Percentiles rank a stretch among this genome's conserved stretches.
phyloP scores from a whole-genome alignment of 2,888 invertebrate genomes.

The Villa cingulata region DNA sequence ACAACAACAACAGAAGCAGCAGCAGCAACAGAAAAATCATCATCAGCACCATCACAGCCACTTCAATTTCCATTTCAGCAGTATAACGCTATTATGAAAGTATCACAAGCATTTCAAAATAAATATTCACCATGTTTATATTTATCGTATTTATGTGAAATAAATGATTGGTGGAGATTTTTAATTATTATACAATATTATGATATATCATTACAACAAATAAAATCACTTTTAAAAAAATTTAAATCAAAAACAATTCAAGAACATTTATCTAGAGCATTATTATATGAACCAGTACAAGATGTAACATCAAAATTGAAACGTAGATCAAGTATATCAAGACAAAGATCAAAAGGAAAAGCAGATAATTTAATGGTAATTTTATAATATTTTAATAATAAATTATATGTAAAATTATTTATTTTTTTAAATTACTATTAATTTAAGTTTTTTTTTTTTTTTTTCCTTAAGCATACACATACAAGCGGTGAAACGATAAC shows the following conservation, averaged over 20 bases:
- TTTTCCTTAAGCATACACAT: background rate
- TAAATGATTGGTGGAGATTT: conserved; percentile 57
- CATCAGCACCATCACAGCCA: too few relatives aligned
- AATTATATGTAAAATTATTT: too few relatives aligned
- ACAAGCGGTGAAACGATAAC: conserved; percentile 18
- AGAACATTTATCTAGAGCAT: conserved; percentile 27
- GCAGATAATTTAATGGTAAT: conserved; percentile 3
- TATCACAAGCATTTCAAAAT: conserved; percentile 21
- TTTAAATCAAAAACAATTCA: conserved; percentile 25
- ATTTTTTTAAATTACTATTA: background rate
- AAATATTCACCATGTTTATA: conserved; percentile 30
- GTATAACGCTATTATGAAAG: conserved; percentile 27
- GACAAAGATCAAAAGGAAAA: conserved; percentile 14
- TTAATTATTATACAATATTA: conserved; percentile 54
- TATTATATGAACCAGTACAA: conserved; percentile 21
- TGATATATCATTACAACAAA: conserved; percentile 45
- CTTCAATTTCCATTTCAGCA: conserved; percentile 27
- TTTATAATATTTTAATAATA: background rate
- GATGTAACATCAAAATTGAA: conserved; percentile 11
- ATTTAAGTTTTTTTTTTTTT: background rate
- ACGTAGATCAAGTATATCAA: conserved; percentile 16
- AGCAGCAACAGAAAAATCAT: too few relatives aligned
- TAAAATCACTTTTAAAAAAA: conserved; percentile 21
- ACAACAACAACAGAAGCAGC: too few relatives aligned
- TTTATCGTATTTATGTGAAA: conserved; percentile 44